A percentile compares a stretch with the other conserved stretches of the same genome.
Conservation (phyloP, 1,140 invertebrate species). For the Zaprionus africanus region DNA sequence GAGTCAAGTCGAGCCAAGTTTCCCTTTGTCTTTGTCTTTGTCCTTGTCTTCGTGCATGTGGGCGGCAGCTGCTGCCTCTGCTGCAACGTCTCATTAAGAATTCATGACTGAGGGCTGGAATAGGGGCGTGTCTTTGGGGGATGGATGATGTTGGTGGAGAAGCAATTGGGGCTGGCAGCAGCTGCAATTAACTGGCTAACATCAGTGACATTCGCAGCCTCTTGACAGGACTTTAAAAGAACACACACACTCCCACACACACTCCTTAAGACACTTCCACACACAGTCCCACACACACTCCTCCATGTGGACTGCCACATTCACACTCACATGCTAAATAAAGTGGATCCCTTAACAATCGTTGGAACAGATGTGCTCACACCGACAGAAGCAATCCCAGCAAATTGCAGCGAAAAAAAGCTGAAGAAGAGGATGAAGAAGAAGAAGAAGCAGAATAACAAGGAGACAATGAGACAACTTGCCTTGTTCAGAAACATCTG, state of each 20-base stretch:
- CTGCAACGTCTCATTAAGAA: slow-evolving; percentile 43
- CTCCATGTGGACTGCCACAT: background rate
- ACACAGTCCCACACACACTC: background rate
- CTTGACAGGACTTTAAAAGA: slow-evolving; percentile 13
- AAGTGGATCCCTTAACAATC: background rate
- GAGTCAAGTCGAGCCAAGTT: slow-evolving; percentile 26
- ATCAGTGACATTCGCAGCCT: background rate
- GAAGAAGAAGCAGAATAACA: background rate
- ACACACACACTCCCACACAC: background rate
- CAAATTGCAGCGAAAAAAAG: background rate
- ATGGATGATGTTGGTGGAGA: background rate
- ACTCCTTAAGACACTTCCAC: background rate
- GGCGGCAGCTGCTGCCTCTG: slow-evolving; percentile 8
- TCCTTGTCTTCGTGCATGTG: slow-evolving; percentile 17
- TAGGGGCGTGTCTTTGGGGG: background rate
- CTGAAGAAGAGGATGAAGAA: too few relatives aligned
- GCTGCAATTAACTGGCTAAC: slow-evolving; percentile 23
- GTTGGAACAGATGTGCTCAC: background rate
- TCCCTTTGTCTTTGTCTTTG: slow-evolving; percentile 24
- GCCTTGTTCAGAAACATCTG: background rate
- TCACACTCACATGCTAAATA: background rate
- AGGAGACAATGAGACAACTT: background rate
- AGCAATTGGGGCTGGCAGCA: background rate
- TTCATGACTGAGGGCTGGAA: slow-evolving; percentile 43
- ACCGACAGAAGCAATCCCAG: background rate